These are phyloP conservation scores for Drosophila tanythrix DNA, from an alignment of 2,888 invertebrate species.

Conservation along the genomic window DNA sequence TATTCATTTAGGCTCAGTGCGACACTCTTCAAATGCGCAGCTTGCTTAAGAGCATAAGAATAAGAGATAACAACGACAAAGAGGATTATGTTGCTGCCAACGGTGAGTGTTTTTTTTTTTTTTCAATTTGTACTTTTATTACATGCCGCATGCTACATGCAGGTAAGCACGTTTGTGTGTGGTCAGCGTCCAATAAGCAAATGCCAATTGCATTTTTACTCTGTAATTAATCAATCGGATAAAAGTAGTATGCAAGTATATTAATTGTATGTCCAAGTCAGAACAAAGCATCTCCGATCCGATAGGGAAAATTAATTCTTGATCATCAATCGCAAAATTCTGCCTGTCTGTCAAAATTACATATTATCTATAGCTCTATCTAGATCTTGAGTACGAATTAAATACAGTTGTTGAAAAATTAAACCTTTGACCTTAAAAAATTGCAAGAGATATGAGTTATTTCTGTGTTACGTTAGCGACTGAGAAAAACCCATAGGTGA, in stretches of 20 bases:
- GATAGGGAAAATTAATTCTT: not conserved
- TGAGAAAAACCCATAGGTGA: not conserved
- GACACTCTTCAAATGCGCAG: not conserved
- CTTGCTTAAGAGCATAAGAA: not conserved
- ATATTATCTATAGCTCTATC: fast-evolving
- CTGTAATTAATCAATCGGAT: not conserved
- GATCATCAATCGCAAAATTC: not conserved
- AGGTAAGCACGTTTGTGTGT: not conserved
- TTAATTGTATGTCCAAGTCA: not conserved
- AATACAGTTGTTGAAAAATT: not conserved
- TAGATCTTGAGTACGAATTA: not conserved
- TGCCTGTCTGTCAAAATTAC: not conserved
- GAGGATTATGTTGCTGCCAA: not conserved
- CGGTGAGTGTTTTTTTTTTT: not conserved
- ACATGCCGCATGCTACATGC: not conserved
- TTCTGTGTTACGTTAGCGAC: not conserved
- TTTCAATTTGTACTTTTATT: not conserved
- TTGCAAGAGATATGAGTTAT: not conserved
- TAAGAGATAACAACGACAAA: not conserved
- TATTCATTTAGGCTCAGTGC: not conserved
- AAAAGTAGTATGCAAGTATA: not conserved
- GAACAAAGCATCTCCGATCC: not conserved
- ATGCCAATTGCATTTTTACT: not conserved
- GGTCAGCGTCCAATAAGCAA: not conserved
- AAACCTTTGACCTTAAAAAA: not conserved